Percentiles rank a stretch among this genome's conserved stretches.
phyloP scores from a whole-genome alignment of 2,888 invertebrate genomes.

The Nebria salina region DNA sequence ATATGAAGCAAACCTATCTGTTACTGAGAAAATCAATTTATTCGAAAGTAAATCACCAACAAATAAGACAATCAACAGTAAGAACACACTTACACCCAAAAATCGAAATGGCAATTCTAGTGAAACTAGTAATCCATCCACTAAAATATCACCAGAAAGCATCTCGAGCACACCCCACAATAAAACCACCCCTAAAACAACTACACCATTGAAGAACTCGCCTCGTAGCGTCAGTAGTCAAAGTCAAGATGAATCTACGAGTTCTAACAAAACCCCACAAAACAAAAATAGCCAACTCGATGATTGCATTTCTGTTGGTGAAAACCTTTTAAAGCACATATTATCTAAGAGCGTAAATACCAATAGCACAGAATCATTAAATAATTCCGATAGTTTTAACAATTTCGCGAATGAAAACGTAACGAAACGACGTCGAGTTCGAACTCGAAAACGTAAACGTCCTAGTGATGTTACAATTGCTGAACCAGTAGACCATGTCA shows the following conservation, averaged over 20 bases:
- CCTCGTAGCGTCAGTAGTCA: too few species aligned
- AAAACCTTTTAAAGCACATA: not conserved
- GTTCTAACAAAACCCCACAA: too few species aligned
- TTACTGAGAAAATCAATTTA: not conserved
- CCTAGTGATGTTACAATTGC: not conserved
- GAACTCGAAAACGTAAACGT: constrained; percentile 15
- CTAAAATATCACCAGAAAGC: too few species aligned
- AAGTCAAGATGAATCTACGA: too few species aligned
- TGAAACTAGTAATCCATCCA: not conserved
- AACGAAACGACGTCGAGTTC: constrained; percentile 23
- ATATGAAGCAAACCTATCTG: not conserved
- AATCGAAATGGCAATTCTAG: too few species aligned
- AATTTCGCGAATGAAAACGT: not conserved
- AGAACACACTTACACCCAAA: too few species aligned
- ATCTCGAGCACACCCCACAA: too few species aligned
- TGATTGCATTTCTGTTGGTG: not conserved
- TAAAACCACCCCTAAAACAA: too few species aligned
- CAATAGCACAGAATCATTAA: not conserved
- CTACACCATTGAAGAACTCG: too few species aligned
- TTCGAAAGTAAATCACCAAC: not conserved
- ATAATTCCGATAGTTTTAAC: not conserved
- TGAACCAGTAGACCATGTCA: not conserved
- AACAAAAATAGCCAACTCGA: not conserved
- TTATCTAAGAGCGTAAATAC: not conserved
- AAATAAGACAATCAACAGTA: not conserved